Conservation (phyloP, 2,797 vertebrate species). For the Siniperca scherzeri region DNA sequence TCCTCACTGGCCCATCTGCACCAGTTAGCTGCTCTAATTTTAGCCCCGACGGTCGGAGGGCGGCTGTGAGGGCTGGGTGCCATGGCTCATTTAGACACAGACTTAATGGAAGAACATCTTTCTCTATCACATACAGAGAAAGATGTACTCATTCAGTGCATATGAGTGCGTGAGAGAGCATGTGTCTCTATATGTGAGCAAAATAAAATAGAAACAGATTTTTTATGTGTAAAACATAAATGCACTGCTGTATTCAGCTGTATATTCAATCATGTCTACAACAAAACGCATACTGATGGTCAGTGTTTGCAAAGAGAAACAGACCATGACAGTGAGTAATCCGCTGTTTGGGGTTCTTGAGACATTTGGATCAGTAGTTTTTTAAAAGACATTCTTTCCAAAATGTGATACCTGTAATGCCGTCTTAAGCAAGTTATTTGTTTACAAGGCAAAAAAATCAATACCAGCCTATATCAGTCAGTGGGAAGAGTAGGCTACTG, state of each 20-base stretch:
- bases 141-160: slow-evolving; percentile 34
- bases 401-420: not conserved
- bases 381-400: not conserved
- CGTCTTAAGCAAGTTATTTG: not conserved
- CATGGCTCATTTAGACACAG: slow-evolving; percentile 82
- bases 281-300: not conserved
- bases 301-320: not conserved
- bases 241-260: not conserved
- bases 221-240: not conserved
- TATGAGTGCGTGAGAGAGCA: not conserved
- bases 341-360: not conserved
- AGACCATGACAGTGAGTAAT: not conserved
- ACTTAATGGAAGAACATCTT: slow-evolving; percentile 81
- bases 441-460: not conserved
- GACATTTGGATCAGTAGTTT: not conserved
- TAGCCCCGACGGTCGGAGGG: slow-evolving; percentile 73
- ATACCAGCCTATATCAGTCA: not conserved
- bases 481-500: not conserved
- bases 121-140: slow-evolving; percentile 67
- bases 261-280: not conserved
- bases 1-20: slow-evolving; percentile 77
- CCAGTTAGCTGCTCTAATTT: slow-evolving; percentile 84
- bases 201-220: not conserved
- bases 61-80: slow-evolving; percentile 69
- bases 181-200: not conserved